These are phyloP conservation scores for Bombus turneri DNA, from an alignment of 1,140 invertebrate species.

Conservation along the genomic window DNA sequence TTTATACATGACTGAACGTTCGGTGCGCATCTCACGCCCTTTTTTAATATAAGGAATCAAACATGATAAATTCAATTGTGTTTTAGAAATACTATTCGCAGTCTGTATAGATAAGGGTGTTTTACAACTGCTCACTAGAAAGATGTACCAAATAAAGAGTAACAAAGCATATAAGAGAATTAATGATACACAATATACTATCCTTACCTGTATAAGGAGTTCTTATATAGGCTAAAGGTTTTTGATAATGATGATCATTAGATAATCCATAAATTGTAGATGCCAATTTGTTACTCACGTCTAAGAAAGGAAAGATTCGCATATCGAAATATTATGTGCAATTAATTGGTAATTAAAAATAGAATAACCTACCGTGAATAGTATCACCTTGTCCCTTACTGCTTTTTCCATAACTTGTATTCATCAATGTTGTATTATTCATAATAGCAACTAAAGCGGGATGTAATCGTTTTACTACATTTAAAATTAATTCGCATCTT, in stretches of 20 bases:
- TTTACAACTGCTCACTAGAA: slow-evolving; percentile 78
- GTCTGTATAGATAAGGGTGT: slow-evolving; percentile 77
- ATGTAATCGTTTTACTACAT: slow-evolving; percentile 78
- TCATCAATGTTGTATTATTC: slow-evolving; percentile 73
- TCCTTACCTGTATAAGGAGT: slow-evolving; percentile 78
- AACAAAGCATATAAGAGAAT: neutral
- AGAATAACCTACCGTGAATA: slow-evolving; percentile 54
- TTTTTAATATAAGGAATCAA: slow-evolving; percentile 80
- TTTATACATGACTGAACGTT: slow-evolving; percentile 80
- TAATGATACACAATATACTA: neutral
- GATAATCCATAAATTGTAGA: slow-evolving; percentile 65
- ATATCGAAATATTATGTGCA: neutral
- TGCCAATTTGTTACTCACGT: slow-evolving; percentile 58
- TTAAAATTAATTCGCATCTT: slow-evolving; percentile 78
- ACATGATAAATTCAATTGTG: slow-evolving; percentile 70
- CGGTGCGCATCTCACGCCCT: slow-evolving; percentile 75
- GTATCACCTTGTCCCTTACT: slow-evolving; percentile 62
- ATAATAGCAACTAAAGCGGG: slow-evolving; percentile 74
- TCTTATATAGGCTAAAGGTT: slow-evolving; percentile 72
- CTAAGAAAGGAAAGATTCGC: slow-evolving; percentile 37
- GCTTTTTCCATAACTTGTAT: slow-evolving; percentile 63
- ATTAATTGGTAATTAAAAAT: neutral
- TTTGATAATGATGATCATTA: slow-evolving; percentile 57
- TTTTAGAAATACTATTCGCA: slow-evolving; percentile 71
- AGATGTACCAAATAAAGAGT: neutral